Base-by-base conservation (phyloP, 1,140 invertebrate species). In the Drosophila kepulauana region DNA sequence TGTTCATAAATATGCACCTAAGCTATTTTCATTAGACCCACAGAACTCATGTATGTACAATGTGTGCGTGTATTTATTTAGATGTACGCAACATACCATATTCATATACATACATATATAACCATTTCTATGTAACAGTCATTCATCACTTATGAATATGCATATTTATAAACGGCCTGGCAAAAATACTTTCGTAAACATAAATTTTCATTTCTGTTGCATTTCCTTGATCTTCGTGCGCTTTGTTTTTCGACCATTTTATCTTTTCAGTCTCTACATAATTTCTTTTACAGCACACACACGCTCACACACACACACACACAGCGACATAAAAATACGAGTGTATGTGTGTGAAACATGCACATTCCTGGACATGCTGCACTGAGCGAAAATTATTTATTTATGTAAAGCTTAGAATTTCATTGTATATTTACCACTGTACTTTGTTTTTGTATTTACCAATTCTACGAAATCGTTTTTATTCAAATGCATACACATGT, bases 191-290 rank as follows among this genome's bases (percentile, higher is more conserved):
- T 78, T 77, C 70, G 82, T 88, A 80, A 66, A 57, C 79, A 87
- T 88, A 88, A 82, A 88, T 88, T 88, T 67, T 88, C 84, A 87
- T 88, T 80, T 88, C 69, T 82, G 82, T 88, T 87, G 82, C 82
- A 82, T 80, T 88, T 87, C 73, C 84, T 88, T 74, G 84, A 87
- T 82, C 75, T 64, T 65, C 16, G 16, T 8, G 3, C 58, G 28
- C n/a, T 78, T 75, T 72, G 66, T 66, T 66, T 78, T 82, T 88
- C 54, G 76, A 52, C 67, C 63, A 72, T 75, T 88, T 88, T 78
- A 77, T 87, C 65, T 82, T 57, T 62, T 77, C 54, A 51, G 54
- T 49, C 38, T 70, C 56, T 75, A 69, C 69, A 74, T 86, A 79
- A 86, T 87, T 86, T 81, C 82, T 76, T 86, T 82, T 56, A 41